These are phyloP conservation scores for Grammomys dolichurus DNA, from an alignment of 2,113 vertebrate species.

Conservation along the genomic window DNA sequence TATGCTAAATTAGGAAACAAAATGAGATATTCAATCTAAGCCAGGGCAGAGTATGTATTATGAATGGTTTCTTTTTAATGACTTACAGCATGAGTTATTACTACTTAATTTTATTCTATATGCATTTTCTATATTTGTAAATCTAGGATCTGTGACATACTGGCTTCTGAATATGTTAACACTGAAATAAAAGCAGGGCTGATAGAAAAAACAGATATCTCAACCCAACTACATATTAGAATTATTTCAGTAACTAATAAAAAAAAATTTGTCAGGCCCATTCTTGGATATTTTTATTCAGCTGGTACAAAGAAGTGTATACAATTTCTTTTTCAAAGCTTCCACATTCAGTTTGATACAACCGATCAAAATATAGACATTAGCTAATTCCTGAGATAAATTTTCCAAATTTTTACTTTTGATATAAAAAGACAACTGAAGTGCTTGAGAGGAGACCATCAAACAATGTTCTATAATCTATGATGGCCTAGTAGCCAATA, in stretches of 20 bases:
- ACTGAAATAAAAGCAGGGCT: not conserved
- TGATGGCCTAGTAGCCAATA: not conserved
- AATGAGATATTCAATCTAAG: not conserved
- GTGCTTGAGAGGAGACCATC: not conserved
- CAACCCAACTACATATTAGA: not conserved
- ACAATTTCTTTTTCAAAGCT: not conserved
- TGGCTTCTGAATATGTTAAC: slow-evolving; percentile 12
- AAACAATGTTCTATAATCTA: not conserved
- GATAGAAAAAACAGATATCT: slow-evolving; percentile 7
- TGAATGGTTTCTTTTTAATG: not conserved
- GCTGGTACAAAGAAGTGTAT: not conserved
- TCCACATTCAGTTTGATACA: not conserved
- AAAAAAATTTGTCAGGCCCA: not conserved
- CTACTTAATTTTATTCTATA: slow-evolving; percentile 28
- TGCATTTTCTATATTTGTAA: not conserved
- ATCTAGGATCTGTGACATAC: not conserved
- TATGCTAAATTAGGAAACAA: not conserved
- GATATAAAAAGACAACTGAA: not conserved
- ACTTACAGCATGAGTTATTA: not conserved
- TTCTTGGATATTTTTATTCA: not conserved
- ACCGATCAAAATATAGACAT: not conserved
- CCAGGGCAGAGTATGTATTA: not conserved
- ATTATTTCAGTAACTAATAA: not conserved
- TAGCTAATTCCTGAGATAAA: not conserved
- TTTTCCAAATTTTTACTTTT: not conserved